phyloP scores from a whole-genome alignment of 2,113 vertebrate genomes.

The Aspiorhynchus laticeps region DNA sequence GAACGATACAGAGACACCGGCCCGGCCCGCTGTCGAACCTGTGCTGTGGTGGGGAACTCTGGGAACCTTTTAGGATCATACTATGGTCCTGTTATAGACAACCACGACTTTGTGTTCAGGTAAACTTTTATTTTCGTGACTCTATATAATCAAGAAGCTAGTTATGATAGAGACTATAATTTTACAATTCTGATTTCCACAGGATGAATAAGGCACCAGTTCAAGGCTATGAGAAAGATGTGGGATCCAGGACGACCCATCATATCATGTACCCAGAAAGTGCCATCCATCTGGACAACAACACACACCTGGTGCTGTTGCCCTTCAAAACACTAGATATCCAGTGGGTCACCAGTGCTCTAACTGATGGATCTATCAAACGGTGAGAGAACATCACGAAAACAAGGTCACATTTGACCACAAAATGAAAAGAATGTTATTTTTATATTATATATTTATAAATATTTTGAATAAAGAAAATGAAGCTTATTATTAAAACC shows the following conservation, averaged over 20 bases:
- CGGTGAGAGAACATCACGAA: conserved; percentile 73
- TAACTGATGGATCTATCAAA: conserved; percentile 86
- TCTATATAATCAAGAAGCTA: too few relatives aligned
- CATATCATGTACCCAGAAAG: conserved; percentile 93
- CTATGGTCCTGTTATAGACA: conserved; percentile 86
- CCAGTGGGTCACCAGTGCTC: conserved; percentile 88
- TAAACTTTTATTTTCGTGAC: neutral
- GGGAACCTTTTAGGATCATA: conserved; percentile 87
- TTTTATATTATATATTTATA: too few relatives aligned
- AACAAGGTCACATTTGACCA: neutral
- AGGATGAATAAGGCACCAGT: conserved; percentile 94
- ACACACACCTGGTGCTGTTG: conserved; percentile 86
- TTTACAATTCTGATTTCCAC: conserved; percentile 15
- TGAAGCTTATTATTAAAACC: neutral
- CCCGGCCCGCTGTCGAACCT: conserved; percentile 79
- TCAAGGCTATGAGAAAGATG: conserved; percentile 82
- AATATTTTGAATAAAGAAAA: neutral
- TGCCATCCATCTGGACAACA: conserved; percentile 81
- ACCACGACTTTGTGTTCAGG: conserved; percentile 86
- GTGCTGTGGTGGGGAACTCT: conserved; percentile 92
- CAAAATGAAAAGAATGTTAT: neutral
- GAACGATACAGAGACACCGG: conserved; percentile 73
- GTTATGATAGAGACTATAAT: neutral
- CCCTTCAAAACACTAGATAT: conserved; percentile 93
- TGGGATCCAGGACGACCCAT: conserved; percentile 90